Evolutionary conservation across 1,140 invertebrate species (phyloP).

Genomic region (Diploscapter pachys): DNA sequence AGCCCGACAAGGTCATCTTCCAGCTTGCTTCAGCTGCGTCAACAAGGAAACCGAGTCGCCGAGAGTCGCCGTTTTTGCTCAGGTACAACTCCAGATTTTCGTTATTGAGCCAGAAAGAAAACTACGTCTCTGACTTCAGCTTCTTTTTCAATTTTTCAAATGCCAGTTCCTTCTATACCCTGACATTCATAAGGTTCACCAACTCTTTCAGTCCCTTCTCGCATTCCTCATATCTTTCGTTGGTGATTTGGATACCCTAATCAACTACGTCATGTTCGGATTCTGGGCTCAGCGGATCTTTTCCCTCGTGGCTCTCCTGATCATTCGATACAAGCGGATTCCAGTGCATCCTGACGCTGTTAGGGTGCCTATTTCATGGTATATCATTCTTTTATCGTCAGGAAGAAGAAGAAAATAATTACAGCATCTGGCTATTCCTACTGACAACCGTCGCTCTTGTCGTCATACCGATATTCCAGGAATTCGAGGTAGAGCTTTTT

Average conservation of each 20-base stretch:
- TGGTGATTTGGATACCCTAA: slow-evolving; percentile 58
- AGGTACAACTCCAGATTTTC: slow-evolving; percentile 30
- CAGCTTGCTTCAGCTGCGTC: slow-evolving; percentile 55
- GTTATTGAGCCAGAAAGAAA: background rate
- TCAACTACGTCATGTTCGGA: slow-evolving; percentile 59
- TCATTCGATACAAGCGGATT: slow-evolving; percentile 50
- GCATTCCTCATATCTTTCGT: slow-evolving; percentile 57
- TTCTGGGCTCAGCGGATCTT: slow-evolving; percentile 59
- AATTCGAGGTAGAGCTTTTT: slow-evolving; percentile 38
- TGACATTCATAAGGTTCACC: background rate
- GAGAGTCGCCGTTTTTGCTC: slow-evolving; percentile 53
- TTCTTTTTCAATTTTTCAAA: background rate
- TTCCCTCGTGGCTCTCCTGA: slow-evolving; percentile 46
- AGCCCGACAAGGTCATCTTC: slow-evolving; percentile 57
- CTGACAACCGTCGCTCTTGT: slow-evolving; percentile 51
- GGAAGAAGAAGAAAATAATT: slow-evolving; percentile 13
- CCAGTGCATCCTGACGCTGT: slow-evolving; percentile 57
- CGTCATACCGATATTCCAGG: slow-evolving; percentile 55
- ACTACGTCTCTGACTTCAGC: background rate
- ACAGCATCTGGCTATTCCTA: slow-evolving; percentile 49
- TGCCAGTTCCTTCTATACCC: slow-evolving; percentile 5
- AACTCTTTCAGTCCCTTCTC: slow-evolving; percentile 46
- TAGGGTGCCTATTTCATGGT: slow-evolving; percentile 49
- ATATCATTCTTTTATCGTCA: slow-evolving; percentile 8
- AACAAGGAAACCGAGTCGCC: slow-evolving; percentile 53